Evolutionary conservation across 35 echinoderm and acorn worm species (phyloP), one percentile per base, ranked within the genome.

Genomic region (Apostichopus californicus): DNA sequence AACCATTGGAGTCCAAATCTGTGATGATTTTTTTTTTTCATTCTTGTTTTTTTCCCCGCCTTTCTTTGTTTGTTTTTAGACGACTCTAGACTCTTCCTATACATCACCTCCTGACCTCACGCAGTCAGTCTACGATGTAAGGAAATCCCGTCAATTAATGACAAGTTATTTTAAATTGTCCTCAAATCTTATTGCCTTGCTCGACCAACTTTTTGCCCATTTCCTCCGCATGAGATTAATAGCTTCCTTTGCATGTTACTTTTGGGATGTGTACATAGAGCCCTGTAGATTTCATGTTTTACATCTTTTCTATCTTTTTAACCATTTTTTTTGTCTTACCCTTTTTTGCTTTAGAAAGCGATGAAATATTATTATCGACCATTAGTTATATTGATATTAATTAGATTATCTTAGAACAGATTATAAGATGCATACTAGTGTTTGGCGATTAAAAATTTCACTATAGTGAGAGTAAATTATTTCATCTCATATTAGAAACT

Each of bases 121-220:
- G 71, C 14, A 75, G 71, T 75, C 71, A 75, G 71, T 75, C n/a
- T 75, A 20, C 71, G 21, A 75, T 75, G 71, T 75, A 75, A 75
- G 71, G 71, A 46, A 46, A 1, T 75, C 71, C 71, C 71, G 21
- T 22, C 71, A 22, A 75, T 75, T 75, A 18, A 75, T 20, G 15
- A 75, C 71, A 75, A 22, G 34, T 46, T 75, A 24, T 24, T 75
- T 14, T 75, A 1, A 75, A 24, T 75, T 68, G 71, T 75, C 71
- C 17, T 75, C 6, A 46, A 46, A 2, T 75, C n/a, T 75, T 75
- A 1, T 75, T 20, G 71, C 71, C n/a, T 75, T 75, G 71, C 71
- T 18, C n/a, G 71, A 75, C 15, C 6, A 20, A 75, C 4, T n/a
- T n/a, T 46, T 4, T 46, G 2, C 34, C 3, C 34, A 46, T 46